Evolutionary conservation across 2,113 vertebrate genomes (phyloP), one percentile per base, ranked within the genome.

Genomic region (Emydocephalus ijimae): DNA sequence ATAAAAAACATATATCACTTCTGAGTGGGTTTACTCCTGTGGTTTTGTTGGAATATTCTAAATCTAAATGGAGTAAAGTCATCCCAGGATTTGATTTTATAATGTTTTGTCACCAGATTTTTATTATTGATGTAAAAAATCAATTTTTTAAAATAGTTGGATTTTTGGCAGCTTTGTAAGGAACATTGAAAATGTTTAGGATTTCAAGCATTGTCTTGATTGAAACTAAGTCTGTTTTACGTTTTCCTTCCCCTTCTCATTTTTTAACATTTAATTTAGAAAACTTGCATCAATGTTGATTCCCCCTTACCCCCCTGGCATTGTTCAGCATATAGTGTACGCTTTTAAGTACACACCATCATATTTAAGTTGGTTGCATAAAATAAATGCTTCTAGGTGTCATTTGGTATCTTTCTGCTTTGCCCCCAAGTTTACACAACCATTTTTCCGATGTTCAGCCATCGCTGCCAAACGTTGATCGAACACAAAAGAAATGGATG

Each of bases 381-480:
- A 98, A 99, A 98, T 98, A 98, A 99, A 99, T 97, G 97, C 98
- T 98, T 98, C 97, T 98, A 98, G 98, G 98, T 98, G 98, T 98
- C 97, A 97, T 18, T 18, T 96, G 96, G 96, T 95, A 56, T 97
- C 97, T 95, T 95, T 96, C 89, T 95, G 15, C 87, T 1, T 90
- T 90, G 50, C 57, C 57, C 91, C 29, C 91, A 90, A 92, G 55
- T 50, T 43, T 64, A 55, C 2, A 0, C 50, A 94, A 92, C 23
- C 69, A 26, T 50, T 61, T n/a, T 54, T 23, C 7, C 12, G 54
- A 4, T 54, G 23, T 34, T 20, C 23, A 88, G 39, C 50, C 45
- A 48, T 20, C 34, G 23, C 57, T 64, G 26, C 45, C 21, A 64
- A 45, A 56, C 0, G 9, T 20, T 57, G 20, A 85, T 29, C 6